These are phyloP conservation scores for Apantesis nais DNA, from an alignment of 2,888 invertebrate genomes.

Conservation along the genomic window DNA sequence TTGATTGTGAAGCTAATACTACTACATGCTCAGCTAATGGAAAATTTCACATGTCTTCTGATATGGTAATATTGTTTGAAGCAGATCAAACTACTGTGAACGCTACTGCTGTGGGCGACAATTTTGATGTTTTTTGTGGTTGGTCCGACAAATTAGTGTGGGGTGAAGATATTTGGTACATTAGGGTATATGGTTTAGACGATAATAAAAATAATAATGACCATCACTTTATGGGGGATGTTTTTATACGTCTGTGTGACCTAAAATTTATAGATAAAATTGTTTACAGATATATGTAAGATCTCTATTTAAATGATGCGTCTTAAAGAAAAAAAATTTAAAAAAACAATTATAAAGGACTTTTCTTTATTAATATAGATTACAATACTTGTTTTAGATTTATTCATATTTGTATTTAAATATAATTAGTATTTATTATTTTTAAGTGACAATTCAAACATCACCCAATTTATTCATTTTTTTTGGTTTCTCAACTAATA, in stretches of 20 bases:
- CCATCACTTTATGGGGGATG: slow-evolving; percentile 45
- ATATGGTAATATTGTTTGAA: slow-evolving; percentile 58
- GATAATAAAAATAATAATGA: slow-evolving; percentile 74
- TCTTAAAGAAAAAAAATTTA: not conserved
- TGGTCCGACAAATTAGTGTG: slow-evolving; percentile 42
- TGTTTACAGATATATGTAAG: slow-evolving; percentile 34
- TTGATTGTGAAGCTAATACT: slow-evolving; percentile 55
- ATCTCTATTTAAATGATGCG: not conserved
- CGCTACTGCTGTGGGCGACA: slow-evolving; percentile 56
- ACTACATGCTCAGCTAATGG: slow-evolving; percentile 61
- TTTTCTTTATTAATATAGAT: not conserved
- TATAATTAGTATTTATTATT: not conserved
- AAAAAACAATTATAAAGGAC: not conserved
- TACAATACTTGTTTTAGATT: not conserved
- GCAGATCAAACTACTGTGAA: slow-evolving; percentile 57
- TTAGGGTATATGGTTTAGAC: slow-evolving; percentile 72
- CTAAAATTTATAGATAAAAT: slow-evolving; percentile 47
- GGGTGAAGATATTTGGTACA: slow-evolving; percentile 54
- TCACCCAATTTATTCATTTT: not conserved
- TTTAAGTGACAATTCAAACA: not conserved
- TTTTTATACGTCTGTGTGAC: slow-evolving; percentile 61
- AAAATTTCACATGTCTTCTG: slow-evolving; percentile 57
- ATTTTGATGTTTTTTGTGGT: slow-evolving; percentile 60
- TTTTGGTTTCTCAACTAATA: not conserved
- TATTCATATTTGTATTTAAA: not conserved